Base-by-base conservation (phyloP, 1,140 invertebrate genomes). In the Lethocerus indicus region DNA sequence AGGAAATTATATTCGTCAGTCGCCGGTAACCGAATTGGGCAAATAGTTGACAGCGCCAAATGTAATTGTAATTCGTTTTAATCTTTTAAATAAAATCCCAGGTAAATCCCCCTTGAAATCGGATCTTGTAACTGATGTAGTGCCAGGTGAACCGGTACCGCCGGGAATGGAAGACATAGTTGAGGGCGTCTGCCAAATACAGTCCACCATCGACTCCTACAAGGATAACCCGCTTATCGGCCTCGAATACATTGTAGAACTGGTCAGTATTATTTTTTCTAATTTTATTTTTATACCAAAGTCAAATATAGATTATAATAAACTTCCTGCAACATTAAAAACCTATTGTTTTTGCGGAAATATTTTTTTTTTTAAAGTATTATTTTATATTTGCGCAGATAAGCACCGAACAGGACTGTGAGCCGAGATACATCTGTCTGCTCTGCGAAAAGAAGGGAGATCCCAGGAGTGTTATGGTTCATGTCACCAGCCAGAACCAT, bases 371-470 rank as follows among this genome's bases (percentile, higher is more conserved):
- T n/a, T n/a, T n/a, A n/a, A n/a, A 40, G 7, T 12, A 12, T 12
- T n/a, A 16, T 47, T 1, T 47, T 32, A 18, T 39, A 3, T 20
- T 28, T 14, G 9, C 27, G 36, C 13, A 53, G 52, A 28, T 52
- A 3, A 49, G 27, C 28, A 20, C 28, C 14, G 47, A 76, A 28
- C 64, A 67, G 5, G 63, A 63, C 49, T 67, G 72, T 55, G 78
- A 81, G 58, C 79, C 80, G 1, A 67, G 69, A 49, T 85, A 85
- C 59, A 70, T 76, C 32, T 87, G 83, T 63, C 70, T 80, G 51
- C 66, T 85, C 36, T 87, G 83, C 64, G 71, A 75, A 56, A 84
- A 83, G 60, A 74, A 76, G 56, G 80, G 80, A 23, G 79, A 83
- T 63, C 75, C 75, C 27, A 69, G 80, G 25, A 83, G 76, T 16